A percentile compares a stretch with the other conserved stretches of the same genome.
Evolutionary conservation across 2,113 vertebrate species (phyloP).

Genomic region (Prietella phreatophila): DNA sequence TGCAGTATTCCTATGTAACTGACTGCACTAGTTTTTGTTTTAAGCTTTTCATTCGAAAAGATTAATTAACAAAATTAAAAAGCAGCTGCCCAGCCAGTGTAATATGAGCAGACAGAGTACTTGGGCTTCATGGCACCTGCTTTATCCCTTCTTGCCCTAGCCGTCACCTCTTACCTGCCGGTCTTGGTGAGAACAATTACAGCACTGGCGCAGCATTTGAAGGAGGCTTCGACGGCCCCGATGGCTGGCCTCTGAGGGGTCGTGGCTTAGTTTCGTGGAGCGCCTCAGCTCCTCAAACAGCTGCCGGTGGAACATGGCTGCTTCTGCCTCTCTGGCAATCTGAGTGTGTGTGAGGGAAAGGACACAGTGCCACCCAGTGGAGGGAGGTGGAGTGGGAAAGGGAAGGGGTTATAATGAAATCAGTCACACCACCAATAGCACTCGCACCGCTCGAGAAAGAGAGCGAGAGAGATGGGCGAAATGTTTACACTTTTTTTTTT

Average conservation of each 20-base stretch:
- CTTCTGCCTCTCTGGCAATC: slow-evolving; percentile 99
- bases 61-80: too few relatives aligned
- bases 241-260: slow-evolving; percentile 91
- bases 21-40: not conserved
- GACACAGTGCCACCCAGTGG: slow-evolving; percentile 45
- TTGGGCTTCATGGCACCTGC: not conserved
- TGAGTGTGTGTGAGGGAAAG: slow-evolving; percentile 57
- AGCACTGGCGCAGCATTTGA: slow-evolving; percentile 96
- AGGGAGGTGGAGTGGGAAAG: slow-evolving; percentile 46
- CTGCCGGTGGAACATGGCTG: slow-evolving; percentile 94
- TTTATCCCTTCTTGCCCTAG: not conserved
- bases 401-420: slow-evolving; percentile 60
- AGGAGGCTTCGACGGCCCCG: slow-evolving; percentile 93
- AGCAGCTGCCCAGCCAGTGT: not conserved
- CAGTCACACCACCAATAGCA: slow-evolving; percentile 52
- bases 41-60: not conserved
- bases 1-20: too few relatives aligned
- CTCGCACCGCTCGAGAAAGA: slow-evolving; percentile 34
- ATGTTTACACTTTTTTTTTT: not conserved
- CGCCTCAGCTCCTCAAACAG: slow-evolving; percentile 96
- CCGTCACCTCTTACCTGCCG: slow-evolving; percentile 88
- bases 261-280: slow-evolving; percentile 83
- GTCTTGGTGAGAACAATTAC: slow-evolving; percentile 96
- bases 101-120: not conserved
- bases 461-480: slow-evolving; percentile 40